phyloP scores from a whole-genome alignment of 2,888 invertebrate species.

The Plemyria rubiginata region DNA sequence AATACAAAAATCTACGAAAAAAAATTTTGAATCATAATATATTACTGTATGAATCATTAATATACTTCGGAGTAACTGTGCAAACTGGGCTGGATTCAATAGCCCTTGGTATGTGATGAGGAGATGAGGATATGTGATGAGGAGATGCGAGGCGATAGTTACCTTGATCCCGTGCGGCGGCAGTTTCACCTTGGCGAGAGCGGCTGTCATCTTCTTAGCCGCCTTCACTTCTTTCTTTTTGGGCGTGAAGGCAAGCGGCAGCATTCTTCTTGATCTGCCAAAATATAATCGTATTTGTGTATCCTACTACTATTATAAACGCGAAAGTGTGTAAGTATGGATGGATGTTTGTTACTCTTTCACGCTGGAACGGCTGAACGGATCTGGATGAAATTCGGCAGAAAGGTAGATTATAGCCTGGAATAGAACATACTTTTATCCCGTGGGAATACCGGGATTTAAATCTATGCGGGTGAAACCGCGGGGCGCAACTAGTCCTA shows the following conservation, averaged over 20 bases:
- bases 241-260: constrained; percentile 72
- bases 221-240: constrained; percentile 45
- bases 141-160: not conserved
- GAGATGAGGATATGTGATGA: not conserved
- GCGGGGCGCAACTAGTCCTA: no score
- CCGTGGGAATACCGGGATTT: no score
- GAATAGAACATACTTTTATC: no score
- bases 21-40: not conserved
- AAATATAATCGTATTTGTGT: not conserved
- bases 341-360: no score
- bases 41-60: not conserved
- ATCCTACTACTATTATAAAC: no score
- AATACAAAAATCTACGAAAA: no score
- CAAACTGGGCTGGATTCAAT: not conserved
- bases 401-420: no score
- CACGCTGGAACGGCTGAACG: no score
- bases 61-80: not conserved
- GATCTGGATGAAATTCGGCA: no score
- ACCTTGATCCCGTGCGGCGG: constrained; percentile 72
- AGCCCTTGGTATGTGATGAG: no score
- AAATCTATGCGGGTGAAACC: no score
- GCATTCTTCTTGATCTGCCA: constrained; percentile 28
- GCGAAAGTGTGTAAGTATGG: no score
- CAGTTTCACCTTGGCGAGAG: constrained; percentile 45
- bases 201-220: constrained; percentile 45